Percentiles rank a stretch among this genome's conserved stretches.
These are phyloP conservation scores for Anomalospiza imberbis DNA, from an alignment of 2,797 vertebrate species.

Conservation along the genomic window DNA sequence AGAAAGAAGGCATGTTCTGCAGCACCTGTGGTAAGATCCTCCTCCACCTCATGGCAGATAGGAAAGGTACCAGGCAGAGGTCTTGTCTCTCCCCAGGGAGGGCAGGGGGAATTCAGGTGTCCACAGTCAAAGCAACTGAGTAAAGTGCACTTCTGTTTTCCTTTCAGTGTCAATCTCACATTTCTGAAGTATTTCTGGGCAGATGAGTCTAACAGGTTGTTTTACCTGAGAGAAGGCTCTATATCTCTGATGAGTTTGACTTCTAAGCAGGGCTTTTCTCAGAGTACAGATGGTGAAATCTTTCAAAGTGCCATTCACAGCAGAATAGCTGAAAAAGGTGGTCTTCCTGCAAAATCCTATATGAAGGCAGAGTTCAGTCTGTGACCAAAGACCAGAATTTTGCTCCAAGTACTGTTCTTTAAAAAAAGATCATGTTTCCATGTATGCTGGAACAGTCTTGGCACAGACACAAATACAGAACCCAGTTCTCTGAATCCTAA, in stretches of 20 bases:
- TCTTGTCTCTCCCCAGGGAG: not conserved
- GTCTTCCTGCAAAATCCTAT: not conserved
- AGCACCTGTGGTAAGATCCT: not conserved
- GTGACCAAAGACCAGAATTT: not conserved
- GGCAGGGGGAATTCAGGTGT: not conserved
- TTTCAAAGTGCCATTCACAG: not conserved
- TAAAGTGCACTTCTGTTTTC: not conserved
- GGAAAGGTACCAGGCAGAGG: not conserved
- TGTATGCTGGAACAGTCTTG: conserved; percentile 43
- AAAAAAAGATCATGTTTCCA: conserved; percentile 39
- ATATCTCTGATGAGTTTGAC: fast-evolving
- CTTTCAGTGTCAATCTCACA: not conserved
- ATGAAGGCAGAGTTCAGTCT: not conserved
- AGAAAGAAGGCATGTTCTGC: not conserved
- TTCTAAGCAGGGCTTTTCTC: not conserved
- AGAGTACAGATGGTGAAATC: not conserved
- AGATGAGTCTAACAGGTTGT: not conserved
- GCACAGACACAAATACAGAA: conserved; percentile 9
- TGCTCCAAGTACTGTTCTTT: conserved; percentile 28
- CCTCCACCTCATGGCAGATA: not conserved
- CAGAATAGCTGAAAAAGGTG: not conserved
- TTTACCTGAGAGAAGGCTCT: not conserved
- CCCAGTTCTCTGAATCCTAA: conserved; percentile 64
- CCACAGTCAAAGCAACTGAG: not conserved
- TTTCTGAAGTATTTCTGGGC: not conserved